A percentile compares a stretch with the other conserved stretches of the same genome.
phyloP scores from a whole-genome alignment of 64 coral and sea anemone species.

The Orbicella faveolata region DNA sequence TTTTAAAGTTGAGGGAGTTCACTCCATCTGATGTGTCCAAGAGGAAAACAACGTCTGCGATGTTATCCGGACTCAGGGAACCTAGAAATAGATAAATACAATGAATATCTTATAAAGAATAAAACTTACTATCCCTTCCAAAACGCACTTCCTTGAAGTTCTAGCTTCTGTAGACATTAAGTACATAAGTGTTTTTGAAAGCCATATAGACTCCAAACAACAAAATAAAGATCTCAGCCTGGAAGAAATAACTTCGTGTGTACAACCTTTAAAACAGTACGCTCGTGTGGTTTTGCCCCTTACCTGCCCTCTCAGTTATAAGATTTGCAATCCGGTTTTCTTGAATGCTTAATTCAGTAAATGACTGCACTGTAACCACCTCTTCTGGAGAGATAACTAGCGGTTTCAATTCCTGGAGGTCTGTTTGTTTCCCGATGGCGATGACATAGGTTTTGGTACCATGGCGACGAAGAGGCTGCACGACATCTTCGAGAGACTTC shows the following conservation, averaged over 20 bases:
- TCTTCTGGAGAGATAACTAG: slow-evolving; percentile 50
- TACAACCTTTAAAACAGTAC: no score
- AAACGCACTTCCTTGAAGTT: no score
- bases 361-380: slow-evolving; percentile 45
- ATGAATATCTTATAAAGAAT: not conserved
- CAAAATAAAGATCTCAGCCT: no score
- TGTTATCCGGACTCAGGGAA: not conserved
- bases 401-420: slow-evolving; percentile 41
- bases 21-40: slow-evolving; percentile 62
- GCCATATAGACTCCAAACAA: no score
- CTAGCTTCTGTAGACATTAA: no score
- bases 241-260: no score
- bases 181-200: no score
- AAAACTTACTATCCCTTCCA: not conserved
- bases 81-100: not conserved
- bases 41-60: slow-evolving; percentile 75
- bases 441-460: slow-evolving; percentile 78
- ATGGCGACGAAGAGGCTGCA: slow-evolving; percentile 31
- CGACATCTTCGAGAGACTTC: slow-evolving; percentile 39
- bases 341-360: slow-evolving; percentile 43
- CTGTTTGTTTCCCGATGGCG: slow-evolving; percentile 56
- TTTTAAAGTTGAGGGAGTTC: not conserved
- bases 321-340: slow-evolving; percentile 27
- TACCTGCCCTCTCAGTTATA: slow-evolving; percentile 70
- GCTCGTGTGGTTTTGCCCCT: not conserved